Evolutionary conservation across 92 coral and sea anemone genomes (phyloP).

Genomic region (Actinernus sp.): DNA sequence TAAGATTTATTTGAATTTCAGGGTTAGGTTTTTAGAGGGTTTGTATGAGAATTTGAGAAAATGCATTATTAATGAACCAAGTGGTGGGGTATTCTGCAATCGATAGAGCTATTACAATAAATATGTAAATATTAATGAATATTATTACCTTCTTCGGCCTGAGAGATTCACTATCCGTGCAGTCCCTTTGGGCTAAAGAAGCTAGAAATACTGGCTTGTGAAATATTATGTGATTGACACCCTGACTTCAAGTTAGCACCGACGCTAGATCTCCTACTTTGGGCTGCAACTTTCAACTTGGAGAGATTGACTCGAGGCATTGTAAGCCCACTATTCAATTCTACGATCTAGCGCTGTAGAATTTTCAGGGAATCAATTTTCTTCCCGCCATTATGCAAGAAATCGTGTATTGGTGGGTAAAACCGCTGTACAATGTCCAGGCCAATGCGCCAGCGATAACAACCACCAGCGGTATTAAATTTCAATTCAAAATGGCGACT

Average conservation of each 20-base stretch:
- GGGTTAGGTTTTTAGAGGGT: too few relatives aligned
- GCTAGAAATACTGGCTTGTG: slow-evolving; percentile 36
- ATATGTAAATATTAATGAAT: too few relatives aligned
- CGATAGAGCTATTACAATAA: too few relatives aligned
- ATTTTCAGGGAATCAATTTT: background rate
- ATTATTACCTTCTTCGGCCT: too few relatives aligned
- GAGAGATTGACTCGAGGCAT: background rate
- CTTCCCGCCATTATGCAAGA: background rate
- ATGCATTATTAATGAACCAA: too few relatives aligned
- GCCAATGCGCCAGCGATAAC: slow-evolving; percentile 3
- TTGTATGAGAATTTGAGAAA: too few relatives aligned
- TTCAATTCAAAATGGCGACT: slow-evolving; percentile 30
- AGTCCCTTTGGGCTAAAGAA: slow-evolving; percentile 6
- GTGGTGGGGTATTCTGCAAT: too few relatives aligned
- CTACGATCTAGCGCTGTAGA: background rate
- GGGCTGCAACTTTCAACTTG: background rate
- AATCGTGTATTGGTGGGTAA: background rate
- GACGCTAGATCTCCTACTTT: background rate
- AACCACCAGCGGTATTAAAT: slow-evolving; percentile 10
- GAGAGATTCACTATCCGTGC: background rate
- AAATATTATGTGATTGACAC: too few relatives aligned
- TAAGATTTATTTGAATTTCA: too few relatives aligned
- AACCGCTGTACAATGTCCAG: slow-evolving; percentile 1
- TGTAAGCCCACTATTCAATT: background rate
- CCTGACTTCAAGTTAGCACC: background rate